Evolutionary conservation across 2,113 vertebrate genomes (phyloP).

Genomic region (Rousettus leschenaultii): DNA sequence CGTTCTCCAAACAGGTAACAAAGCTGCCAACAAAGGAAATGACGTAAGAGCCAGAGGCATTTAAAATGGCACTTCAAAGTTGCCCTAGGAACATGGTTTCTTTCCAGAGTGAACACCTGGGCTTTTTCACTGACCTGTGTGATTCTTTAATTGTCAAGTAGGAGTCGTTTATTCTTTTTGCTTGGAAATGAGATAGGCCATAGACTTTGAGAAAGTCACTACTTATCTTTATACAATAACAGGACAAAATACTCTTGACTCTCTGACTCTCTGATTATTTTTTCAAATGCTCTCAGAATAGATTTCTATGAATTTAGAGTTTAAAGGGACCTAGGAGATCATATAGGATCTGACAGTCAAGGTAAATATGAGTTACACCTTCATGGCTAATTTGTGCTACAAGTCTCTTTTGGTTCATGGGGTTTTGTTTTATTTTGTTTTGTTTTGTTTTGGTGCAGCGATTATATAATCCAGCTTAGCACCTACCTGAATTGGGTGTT

Average conservation of each 20-base stretch:
- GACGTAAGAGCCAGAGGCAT: background rate
- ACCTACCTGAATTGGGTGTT: background rate
- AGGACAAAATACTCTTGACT: background rate
- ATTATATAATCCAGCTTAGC: background rate
- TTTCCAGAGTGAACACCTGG: background rate
- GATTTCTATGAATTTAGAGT: background rate
- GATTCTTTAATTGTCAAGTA: background rate
- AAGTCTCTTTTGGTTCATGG: background rate
- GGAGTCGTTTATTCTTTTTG: background rate
- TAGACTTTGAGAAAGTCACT: background rate
- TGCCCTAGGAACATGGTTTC: background rate
- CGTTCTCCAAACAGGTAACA: background rate
- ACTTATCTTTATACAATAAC: background rate
- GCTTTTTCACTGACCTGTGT: background rate
- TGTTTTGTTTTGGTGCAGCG: background rate
- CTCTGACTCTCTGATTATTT: background rate
- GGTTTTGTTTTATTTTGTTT: too few species aligned
- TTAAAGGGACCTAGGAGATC: background rate
- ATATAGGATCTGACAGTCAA: background rate
- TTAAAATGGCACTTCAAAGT: background rate
- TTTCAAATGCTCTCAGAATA: background rate
- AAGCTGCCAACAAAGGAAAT: slow-evolving; percentile 75
- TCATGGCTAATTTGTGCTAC: background rate
- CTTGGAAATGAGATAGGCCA: background rate
- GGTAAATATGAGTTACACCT: background rate